phyloP scores from a whole-genome alignment of 2,888 invertebrate genomes.

The Brachypalpus laphriformis region DNA sequence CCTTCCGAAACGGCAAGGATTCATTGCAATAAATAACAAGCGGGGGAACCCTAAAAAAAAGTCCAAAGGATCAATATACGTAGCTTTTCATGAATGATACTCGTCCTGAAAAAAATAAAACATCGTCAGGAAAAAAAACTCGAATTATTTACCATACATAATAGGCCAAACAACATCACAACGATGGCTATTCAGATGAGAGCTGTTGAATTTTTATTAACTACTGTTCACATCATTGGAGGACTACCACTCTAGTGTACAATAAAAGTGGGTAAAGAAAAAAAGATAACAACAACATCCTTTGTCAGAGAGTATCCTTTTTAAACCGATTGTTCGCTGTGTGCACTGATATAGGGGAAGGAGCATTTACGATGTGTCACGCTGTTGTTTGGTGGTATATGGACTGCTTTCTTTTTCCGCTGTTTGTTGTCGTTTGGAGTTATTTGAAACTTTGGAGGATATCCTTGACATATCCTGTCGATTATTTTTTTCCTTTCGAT shows the following conservation, averaged over 20 bases:
- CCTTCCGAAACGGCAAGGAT: conserved; percentile 52
- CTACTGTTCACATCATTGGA: conserved; percentile 72
- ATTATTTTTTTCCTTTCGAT: conserved; percentile 64
- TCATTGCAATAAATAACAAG: conserved; percentile 62
- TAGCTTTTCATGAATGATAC: conserved; percentile 39
- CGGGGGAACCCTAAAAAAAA: conserved; percentile 42
- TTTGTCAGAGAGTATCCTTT: conserved; percentile 67
- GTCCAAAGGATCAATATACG: conserved; percentile 36
- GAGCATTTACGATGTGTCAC: conserved; percentile 55
- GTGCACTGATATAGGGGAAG: conserved; percentile 51
- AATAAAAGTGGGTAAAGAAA: conserved; percentile 52
- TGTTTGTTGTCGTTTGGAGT: conserved; percentile 70
- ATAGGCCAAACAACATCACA: conserved; percentile 68
- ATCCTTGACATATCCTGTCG: conserved; percentile 83
- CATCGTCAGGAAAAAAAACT: conserved; percentile 51
- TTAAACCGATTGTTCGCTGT: conserved; percentile 52
- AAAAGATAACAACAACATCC: conserved; percentile 49
- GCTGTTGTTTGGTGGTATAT: conserved; percentile 61
- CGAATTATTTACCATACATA: conserved; percentile 73
- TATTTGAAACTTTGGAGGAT: conserved; percentile 79
- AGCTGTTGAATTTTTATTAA: conserved; percentile 74
- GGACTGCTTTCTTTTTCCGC: conserved; percentile 72
- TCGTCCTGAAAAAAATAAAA: conserved; percentile 29
- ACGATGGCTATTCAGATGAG: conserved; percentile 73
- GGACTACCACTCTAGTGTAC: conserved; percentile 59